phyloP scores from a whole-genome alignment of 2,888 invertebrate species.

The Ethmia dodecea region DNA sequence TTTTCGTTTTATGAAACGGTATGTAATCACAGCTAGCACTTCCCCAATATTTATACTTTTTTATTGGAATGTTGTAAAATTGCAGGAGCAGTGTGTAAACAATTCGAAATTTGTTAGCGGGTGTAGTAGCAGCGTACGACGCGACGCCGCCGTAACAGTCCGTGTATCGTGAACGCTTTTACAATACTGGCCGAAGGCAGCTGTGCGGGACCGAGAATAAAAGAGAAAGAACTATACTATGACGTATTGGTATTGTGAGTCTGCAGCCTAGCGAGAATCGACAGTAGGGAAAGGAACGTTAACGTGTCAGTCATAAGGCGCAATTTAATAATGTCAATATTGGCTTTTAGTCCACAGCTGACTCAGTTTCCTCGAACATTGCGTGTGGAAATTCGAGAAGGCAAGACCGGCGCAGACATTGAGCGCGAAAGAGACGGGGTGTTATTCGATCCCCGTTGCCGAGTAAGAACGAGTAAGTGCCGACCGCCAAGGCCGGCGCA shows the following conservation, averaged over 20 bases:
- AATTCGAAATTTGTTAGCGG: constrained; percentile 51
- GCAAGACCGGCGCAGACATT: constrained; percentile 44
- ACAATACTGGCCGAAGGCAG: constrained; percentile 67
- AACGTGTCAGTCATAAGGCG: constrained; percentile 31
- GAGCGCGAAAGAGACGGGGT: constrained; percentile 52
- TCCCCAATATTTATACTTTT: no score
- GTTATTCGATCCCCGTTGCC: constrained; percentile 20
- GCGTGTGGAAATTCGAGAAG: constrained; percentile 65
- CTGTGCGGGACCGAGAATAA: constrained; percentile 57
- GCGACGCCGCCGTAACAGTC: constrained; percentile 46
- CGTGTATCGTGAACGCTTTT: constrained; percentile 51
- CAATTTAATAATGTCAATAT: constrained; percentile 26
- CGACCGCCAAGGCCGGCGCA: constrained; percentile 69
- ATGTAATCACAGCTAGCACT: constrained; percentile 26
- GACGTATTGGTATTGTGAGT: constrained; percentile 41
- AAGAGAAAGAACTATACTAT: constrained; percentile 68
- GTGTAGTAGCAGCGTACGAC: constrained; percentile 33
- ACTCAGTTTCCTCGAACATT: constrained; percentile 64
- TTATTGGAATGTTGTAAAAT: no score
- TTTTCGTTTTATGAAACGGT: constrained; percentile 51
- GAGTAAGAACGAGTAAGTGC: constrained; percentile 48
- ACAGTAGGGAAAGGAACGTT: constrained; percentile 32
- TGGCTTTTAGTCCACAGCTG: constrained; percentile 40
- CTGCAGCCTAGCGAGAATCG: constrained; percentile 17
- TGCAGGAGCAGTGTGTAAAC: no score